These are phyloP conservation scores for Pseudeuparius sepicola DNA, from an alignment of 2,888 invertebrate genomes.

Conservation along the genomic window DNA sequence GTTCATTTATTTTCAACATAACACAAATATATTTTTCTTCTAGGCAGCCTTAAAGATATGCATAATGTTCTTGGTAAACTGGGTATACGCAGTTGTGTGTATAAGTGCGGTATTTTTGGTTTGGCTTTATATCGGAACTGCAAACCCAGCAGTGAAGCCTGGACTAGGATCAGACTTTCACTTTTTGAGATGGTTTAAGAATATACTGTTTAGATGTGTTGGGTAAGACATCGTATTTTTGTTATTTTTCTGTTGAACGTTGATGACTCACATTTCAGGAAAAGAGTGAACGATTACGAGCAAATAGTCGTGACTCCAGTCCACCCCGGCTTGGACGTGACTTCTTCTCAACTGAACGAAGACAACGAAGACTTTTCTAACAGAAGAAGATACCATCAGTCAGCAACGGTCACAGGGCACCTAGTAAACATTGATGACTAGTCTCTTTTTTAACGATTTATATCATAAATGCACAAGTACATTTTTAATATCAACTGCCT, in stretches of 20 bases:
- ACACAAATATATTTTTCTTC: conserved; percentile 20
- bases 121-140: conserved; percentile 91
- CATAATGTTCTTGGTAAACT: conserved; percentile 89
- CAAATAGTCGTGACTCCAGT: conserved; percentile 78
- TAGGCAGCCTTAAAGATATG: conserved; percentile 79
- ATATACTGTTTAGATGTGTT: conserved; percentile 58
- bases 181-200: conserved; percentile 70
- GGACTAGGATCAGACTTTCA: conserved; percentile 78
- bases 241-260: conserved; percentile 6
- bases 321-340: conserved; percentile 67
- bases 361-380: conserved; percentile 93
- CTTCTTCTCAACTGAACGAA: conserved; percentile 82
- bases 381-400: conserved; percentile 87
- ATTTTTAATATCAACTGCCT: no score
- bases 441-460: conserved; percentile 12
- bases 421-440: conserved; percentile 47
- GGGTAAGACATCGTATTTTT: conserved; percentile 47
- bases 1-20: not conserved
- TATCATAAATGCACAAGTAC: no score
- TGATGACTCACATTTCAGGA: no score
- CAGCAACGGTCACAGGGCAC: conserved; percentile 67
- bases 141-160: conserved; percentile 91
- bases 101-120: conserved; percentile 71
- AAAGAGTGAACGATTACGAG: conserved; percentile 71
- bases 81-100: conserved; percentile 83